Conservation (phyloP, 2,888 invertebrate genomes). For the Quadroppia sp. region DNA sequence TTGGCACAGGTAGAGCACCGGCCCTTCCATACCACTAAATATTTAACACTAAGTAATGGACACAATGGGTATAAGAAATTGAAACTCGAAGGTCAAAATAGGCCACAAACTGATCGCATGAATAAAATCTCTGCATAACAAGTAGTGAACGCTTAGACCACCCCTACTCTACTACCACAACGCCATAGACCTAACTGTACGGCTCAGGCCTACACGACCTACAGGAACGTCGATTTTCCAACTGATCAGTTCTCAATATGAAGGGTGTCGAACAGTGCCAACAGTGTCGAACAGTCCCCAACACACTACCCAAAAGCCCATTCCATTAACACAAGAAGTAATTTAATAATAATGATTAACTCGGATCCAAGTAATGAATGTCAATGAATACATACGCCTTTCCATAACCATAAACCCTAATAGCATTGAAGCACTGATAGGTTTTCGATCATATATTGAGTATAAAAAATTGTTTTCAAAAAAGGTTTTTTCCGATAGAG, state of each 20-base stretch:
- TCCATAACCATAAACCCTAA: background rate
- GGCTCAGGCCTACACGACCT: slow-evolving; percentile 19
- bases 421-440: background rate
- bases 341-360: slow-evolving; percentile 33
- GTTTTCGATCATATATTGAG: too few relatives aligned
- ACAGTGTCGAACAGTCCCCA: background rate
- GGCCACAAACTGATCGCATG: slow-evolving; percentile 26
- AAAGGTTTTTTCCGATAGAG: too few relatives aligned
- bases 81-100: slow-evolving; percentile 35
- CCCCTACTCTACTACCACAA: slow-evolving; percentile 29
- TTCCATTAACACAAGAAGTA: slow-evolving; percentile 25
- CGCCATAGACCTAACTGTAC: background rate
- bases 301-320: background rate
- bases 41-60: slow-evolving; percentile 35
- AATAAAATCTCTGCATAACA: slow-evolving; percentile 25
- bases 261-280: slow-evolving; percentile 32
- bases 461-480: too few relatives aligned
- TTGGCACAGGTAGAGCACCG: background rate
- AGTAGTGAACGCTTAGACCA: slow-evolving; percentile 18
- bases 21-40: slow-evolving; percentile 22
- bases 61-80: slow-evolving; percentile 34
- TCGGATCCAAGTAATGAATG: slow-evolving; percentile 12
- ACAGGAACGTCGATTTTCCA: slow-evolving; percentile 38
- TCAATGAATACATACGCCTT: background rate
- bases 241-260: slow-evolving; percentile 33